These are phyloP conservation scores for Cydia fagiglandana DNA, from an alignment of 1,140 invertebrate species.

Conservation along the genomic window DNA sequence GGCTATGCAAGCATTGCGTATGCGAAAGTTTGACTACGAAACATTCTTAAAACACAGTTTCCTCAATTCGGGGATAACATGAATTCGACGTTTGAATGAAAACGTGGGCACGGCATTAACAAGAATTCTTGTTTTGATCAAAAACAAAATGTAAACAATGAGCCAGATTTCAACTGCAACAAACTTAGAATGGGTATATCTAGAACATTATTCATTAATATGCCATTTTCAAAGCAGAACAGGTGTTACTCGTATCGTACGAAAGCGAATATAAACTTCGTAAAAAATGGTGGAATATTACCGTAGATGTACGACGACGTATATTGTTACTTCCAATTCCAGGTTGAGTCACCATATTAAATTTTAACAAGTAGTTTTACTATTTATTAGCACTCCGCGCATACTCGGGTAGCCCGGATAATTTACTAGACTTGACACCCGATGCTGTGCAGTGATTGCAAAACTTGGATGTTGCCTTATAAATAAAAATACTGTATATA, in stretches of 20 bases:
- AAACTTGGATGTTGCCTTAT: no score
- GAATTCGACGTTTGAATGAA: neutral
- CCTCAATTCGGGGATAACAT: neutral
- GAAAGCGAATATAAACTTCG: neutral
- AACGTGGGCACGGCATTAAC: neutral
- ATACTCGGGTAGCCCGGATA: no score
- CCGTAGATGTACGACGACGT: neutral
- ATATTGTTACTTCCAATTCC: neutral
- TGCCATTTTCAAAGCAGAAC: neutral
- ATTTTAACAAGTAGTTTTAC: no score
- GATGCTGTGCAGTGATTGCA: no score
- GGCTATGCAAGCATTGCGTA: no score
- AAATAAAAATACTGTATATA: no score
- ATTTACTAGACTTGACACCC: no score
- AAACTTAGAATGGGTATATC: neutral
- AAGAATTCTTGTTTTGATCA: conserved; percentile 5
- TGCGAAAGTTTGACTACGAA: no score
- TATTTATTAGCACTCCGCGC: no score
- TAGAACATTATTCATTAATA: neutral
- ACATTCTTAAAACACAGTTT: neutral
- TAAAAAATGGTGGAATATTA: neutral
- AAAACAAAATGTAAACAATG: conserved; percentile 7
- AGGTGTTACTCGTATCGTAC: neutral
- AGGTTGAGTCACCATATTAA: no score
- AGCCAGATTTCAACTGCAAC: neutral